Percentiles rank a stretch among this genome's conserved stretches.
Evolutionary conservation across 2,797 vertebrate genomes (phyloP).

Genomic region (Schizothorax lantsangensis): DNA sequence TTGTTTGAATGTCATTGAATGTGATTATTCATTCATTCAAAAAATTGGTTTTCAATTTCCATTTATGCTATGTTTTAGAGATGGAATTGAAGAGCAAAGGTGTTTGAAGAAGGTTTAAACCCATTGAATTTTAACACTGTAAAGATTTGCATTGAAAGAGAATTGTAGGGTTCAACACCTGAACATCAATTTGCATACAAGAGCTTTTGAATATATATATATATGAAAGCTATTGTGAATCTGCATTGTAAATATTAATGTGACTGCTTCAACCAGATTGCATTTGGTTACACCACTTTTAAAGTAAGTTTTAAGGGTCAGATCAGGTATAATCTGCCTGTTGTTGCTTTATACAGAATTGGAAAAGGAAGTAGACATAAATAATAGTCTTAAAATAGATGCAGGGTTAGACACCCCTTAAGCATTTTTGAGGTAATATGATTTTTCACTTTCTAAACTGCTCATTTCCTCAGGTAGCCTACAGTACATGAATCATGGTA

Average conservation of each 20-base stretch:
- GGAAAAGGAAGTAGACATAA: not conserved
- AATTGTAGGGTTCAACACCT: not conserved
- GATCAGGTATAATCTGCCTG: not conserved
- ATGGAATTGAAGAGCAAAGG: not conserved
- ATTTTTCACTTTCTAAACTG: constrained; percentile 4
- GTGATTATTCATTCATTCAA: not conserved
- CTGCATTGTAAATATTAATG: not conserved
- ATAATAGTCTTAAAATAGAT: not conserved
- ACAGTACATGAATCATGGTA: not conserved
- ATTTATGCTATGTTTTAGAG: not conserved
- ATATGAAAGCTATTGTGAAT: not conserved
- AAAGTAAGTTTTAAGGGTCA: not conserved
- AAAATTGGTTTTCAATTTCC: constrained; percentile 3
- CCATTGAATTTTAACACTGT: not conserved
- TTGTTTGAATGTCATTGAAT: not conserved
- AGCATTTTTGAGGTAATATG: not conserved
- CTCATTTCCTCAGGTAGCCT: not conserved
- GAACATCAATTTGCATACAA: not conserved
- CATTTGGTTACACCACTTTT: not conserved
- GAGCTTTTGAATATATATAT: not conserved
- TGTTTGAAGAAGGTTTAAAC: not conserved
- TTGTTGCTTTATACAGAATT: not conserved
- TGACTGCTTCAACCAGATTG: not conserved
- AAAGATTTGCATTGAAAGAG: constrained; percentile 1
- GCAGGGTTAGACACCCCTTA: not conserved